A percentile compares a stretch with the other conserved stretches of the same genome.
These are phyloP conservation scores for Cosmopolites sordidus DNA, from an alignment of 2,888 invertebrate genomes.

Conservation along the genomic window DNA sequence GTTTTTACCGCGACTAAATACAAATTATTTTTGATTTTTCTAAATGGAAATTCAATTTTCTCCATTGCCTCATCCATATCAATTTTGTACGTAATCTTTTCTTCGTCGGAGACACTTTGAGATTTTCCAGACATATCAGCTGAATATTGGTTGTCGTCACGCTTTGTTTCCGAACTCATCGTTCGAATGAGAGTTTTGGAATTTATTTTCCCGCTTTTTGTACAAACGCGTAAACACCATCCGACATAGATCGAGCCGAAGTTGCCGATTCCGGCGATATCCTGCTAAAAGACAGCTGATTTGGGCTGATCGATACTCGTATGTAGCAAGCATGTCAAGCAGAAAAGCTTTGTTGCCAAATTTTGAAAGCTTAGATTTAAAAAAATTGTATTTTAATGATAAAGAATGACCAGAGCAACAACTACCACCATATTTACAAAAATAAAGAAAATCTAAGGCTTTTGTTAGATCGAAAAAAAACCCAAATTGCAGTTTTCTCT, in stretches of 20 bases:
- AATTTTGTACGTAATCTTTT: constrained; percentile 2
- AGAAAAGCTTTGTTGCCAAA: not conserved
- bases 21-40: constrained; percentile 13
- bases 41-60: constrained; percentile 8
- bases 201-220: constrained; percentile 11
- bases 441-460: too few species aligned
- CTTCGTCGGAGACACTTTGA: not conserved
- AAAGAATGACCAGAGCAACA: too few species aligned
- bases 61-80: constrained; percentile 17
- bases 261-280: constrained; percentile 2
- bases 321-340: constrained; percentile 7
- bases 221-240: constrained; percentile 6
- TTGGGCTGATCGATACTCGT: constrained; percentile 11
- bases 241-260: constrained; percentile 6
- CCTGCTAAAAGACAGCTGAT: constrained; percentile 8
- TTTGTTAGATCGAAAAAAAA: too few species aligned
- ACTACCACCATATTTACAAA: too few species aligned
- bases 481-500: too few species aligned
- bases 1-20: constrained; percentile 14
- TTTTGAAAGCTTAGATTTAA: not conserved
- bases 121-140: not conserved
- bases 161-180: not conserved
- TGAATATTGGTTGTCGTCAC: not conserved
- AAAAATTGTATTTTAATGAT: too few species aligned
- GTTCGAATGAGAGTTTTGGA: too few species aligned